Evolutionary conservation across 92 coral and sea anemone genomes (phyloP), one percentile per base, ranked within the genome.

Genomic region (Porites cylindrica): DNA sequence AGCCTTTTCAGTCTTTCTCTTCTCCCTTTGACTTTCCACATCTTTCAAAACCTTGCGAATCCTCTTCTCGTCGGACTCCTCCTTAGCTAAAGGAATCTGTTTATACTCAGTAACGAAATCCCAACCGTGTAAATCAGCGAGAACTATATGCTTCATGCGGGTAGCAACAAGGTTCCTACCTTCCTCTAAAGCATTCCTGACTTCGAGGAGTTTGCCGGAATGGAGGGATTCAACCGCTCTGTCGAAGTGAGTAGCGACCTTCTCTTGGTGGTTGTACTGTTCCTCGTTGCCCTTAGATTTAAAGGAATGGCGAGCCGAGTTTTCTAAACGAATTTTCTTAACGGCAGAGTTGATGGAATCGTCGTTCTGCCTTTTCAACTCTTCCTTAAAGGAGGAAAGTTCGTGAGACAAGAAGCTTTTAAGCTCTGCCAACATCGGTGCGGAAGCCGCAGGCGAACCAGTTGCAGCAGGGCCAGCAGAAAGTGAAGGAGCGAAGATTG

Each of bases 251-350:
- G 38, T 29, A 29, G 38, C 38, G 38, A 29, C 3, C 38, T 29
- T 29, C 79, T 68, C 17, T 86, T 66, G 78, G 66, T 67, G 84
- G 16, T 12, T 14, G 38, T 47, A 86, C 76, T 67, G 72, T 51
- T 86, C 85, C 59, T 86, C 78, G 72, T 80, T 77, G 50, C 85
- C 90, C 70, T 86, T 86, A 26, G 85, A 86, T 50, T 71, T 79
- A 61, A 86, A 86, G 12, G 75, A 9, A 26, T 86, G 85, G 58
- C 74, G 63, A 77, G 85, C 52, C n/a, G 77, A 51, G 56, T 68
- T 72, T 24, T 82, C 78, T 10, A 24, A 51, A 47, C 66, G 47
- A 68, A 82, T 82, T 75, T 69, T 82, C 77, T 66, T 70, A 66
- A 82, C 86, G 9, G 86, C 86, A 12, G 24, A 66, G 43, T 66